Evolutionary conservation across 2,888 invertebrate species (phyloP), one percentile per base, ranked within the genome.

Genomic region (Vanessa cardui): DNA sequence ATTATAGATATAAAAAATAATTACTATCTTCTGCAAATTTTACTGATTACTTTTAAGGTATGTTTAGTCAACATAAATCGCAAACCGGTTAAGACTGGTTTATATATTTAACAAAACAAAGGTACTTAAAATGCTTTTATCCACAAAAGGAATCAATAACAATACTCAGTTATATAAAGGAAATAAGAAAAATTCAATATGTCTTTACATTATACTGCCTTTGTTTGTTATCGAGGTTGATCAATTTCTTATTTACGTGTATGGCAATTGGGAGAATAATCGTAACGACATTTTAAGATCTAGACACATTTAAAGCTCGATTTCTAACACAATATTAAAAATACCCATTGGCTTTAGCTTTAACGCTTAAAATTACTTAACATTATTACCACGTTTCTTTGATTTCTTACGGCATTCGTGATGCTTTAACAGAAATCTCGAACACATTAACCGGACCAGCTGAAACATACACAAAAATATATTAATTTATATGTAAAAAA

Each of bases 381-480:
- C 21, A 65, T 31, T 54, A 21, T 21, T 18, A 68, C 63, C 47
- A 50, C 47, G 59, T 62, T 67, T 64, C 58, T 60, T 73, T 62
- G 70, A 74, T 73, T 74, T 72, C 72, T 69, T 73, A 69, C 71
- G 66, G 74, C 69, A 72, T 58, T 1, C 18, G 60, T 15, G 67
- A 71, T 75, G 74, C 75, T 73, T 69, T 71, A 70, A 69, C 69
- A 73, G 71, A 71, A 72, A 71, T 62, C 73, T 70, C 58, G 67
- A 67, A 66, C 67, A 67, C 62, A 66, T 75, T 73, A 79, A 69
- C 78, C 79, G 69, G 78, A 78, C 75, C 78, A 79, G 73, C 79
- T 79, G 78, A 60, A 77, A 73, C n/a, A 52, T 8, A 56, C 66
- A 65, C 58, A 68, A 61, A 67, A 49, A 58, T 64, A 58, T n/a